These are phyloP conservation scores for Chionomys nivalis DNA, from an alignment of 2,113 vertebrate genomes.

Conservation along the genomic window DNA sequence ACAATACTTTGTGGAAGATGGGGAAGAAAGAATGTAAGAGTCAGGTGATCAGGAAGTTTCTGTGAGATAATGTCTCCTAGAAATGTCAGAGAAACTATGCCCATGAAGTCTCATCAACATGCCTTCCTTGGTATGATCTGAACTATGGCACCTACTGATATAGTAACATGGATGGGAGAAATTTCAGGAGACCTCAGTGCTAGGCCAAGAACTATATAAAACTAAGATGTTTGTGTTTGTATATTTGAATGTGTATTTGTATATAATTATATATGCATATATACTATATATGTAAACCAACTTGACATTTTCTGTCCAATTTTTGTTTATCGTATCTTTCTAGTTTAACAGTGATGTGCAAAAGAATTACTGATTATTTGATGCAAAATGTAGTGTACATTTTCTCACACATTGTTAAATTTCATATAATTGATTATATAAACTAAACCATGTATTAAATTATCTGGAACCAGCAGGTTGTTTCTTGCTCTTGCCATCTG, in stretches of 20 bases:
- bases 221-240: neutral
- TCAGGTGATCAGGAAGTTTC: neutral
- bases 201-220: neutral
- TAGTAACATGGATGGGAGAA: neutral
- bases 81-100: neutral
- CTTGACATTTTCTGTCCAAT: neutral
- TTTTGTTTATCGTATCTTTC: neutral
- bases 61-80: neutral
- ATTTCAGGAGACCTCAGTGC: neutral
- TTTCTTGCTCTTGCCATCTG: slow-evolving; percentile 29
- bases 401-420: neutral
- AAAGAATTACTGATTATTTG: neutral
- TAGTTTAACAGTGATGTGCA: neutral
- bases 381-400: neutral
- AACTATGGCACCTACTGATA: neutral
- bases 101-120: neutral
- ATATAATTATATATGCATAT: neutral
- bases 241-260: neutral
- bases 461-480: neutral
- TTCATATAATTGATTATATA: neutral
- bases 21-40: neutral
- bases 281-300: neutral
- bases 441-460: neutral
- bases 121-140: neutral
- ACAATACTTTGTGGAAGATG: neutral